phyloP scores from a whole-genome alignment of 2,888 invertebrate genomes.

The Pachymerium ferrugineum region DNA sequence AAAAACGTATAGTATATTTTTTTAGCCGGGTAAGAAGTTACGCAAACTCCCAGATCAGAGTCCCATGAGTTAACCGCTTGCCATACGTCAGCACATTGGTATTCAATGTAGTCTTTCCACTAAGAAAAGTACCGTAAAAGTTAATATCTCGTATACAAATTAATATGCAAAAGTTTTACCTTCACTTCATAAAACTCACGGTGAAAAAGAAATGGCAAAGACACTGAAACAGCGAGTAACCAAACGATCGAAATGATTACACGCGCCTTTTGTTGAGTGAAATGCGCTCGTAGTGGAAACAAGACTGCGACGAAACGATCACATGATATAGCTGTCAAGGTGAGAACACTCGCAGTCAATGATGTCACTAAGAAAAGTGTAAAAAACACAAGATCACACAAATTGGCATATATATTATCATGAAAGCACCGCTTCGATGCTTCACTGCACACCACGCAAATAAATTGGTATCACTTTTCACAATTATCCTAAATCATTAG shows the following conservation, averaged over 20 bases:
- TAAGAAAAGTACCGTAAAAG: conserved; percentile 35
- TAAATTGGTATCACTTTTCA: too few relatives aligned
- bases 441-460: too few relatives aligned
- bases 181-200: conserved; percentile 42
- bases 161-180: conserved; percentile 36
- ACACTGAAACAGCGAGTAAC: conserved; percentile 46
- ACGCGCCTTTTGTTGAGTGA: conserved; percentile 48
- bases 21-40: conserved; percentile 38
- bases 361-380: conserved; percentile 45
- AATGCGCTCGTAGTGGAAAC: conserved; percentile 50
- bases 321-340: conserved; percentile 50
- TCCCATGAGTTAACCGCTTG: conserved; percentile 37
- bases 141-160: not conserved
- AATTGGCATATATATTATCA: not conserved
- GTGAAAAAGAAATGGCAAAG: conserved; percentile 47
- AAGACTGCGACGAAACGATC: conserved; percentile 52
- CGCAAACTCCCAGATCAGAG: conserved; percentile 32
- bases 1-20: conserved; percentile 42
- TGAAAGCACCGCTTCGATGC: too few relatives aligned
- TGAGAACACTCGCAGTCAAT: conserved; percentile 50
- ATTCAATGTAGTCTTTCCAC: conserved; percentile 47
- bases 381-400: conserved; percentile 1
- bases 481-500: too few relatives aligned
- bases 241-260: conserved; percentile 48
- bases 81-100: conserved; percentile 46